Evolutionary conservation across 2,797 vertebrate genomes (phyloP), one percentile per base, ranked within the genome.

Genomic region (Bradypodion ventrale): DNA sequence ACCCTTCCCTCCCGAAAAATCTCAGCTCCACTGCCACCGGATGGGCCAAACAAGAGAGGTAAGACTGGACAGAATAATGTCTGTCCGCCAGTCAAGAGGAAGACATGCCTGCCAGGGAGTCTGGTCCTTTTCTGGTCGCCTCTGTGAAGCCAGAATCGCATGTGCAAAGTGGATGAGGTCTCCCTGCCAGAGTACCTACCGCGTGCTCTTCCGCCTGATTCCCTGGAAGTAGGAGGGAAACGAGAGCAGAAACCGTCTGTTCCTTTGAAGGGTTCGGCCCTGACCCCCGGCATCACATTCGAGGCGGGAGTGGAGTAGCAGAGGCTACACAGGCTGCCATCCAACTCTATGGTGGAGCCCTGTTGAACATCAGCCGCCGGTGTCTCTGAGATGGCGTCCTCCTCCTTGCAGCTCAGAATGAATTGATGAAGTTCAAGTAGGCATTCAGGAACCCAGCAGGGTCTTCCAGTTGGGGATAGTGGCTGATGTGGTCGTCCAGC

Each of bases 401-500:
- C n/a, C 42, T 63, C n/a, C 42, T 7, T 29, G 42, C 5, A 32
- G 63, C 66, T 85, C 95, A 99, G 94, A 98, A 99, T 63, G 98
- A 98, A 96, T 99, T 98, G 93, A 99, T 98, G 83, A 99, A 99
- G 90, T 95, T 97, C 80, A 99, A 96, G 78, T 99, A 99, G 0
- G 97, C 97, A 0, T 98, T 98, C 59, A 98, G 93, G 93, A 99
- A 99, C 76, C 98, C 98, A 0, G 94, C 96, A 29, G 98, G 98
- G 91, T 99, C 98, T 87, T 99, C 98, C 92, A 99, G 97, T 93
- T 99, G 98, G 5, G 97, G 98, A 40, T 99, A 99, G 95, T 99
- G 98, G 89, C 98, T 97, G 92, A 99, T 98, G 95, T 99, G 98
- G 52, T 98, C 97, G 0, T 99, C 98, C 93, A 99, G 92, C 89